These are phyloP conservation scores for Andrena fulva DNA, from an alignment of 2,888 invertebrate species.

Conservation along the genomic window DNA sequence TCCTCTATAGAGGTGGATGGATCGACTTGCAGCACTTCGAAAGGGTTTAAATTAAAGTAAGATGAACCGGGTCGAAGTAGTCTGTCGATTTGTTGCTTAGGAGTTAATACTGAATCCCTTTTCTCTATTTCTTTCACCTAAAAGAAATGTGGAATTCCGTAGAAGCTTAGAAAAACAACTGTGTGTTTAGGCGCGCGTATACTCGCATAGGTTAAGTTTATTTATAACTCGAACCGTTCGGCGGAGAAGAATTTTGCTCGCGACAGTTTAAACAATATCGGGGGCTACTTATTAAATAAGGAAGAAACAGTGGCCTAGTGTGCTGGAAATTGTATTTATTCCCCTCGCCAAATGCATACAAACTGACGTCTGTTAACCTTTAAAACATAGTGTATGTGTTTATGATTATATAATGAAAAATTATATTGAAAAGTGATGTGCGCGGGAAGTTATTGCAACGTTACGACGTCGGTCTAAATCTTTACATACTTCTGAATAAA, in stretches of 20 bases:
- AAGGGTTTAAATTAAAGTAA: conserved; percentile 99
- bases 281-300: conserved; percentile 3
- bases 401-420: conserved; percentile 51
- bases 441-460: conserved; percentile 10
- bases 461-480: conserved; percentile 7
- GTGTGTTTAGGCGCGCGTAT: conserved; percentile 39
- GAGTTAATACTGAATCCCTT: conserved; percentile 97
- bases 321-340: conserved; percentile 25
- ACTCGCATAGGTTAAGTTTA: conserved; percentile 68
- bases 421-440: conserved; percentile 22
- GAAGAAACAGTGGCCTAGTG: neutral
- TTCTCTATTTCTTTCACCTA: conserved; percentile 99
- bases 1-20: conserved; percentile 95
- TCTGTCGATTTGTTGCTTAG: conserved; percentile 98
- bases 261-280: conserved; percentile 1
- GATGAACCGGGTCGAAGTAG: conserved; percentile 98
- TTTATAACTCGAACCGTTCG: conserved; percentile 23
- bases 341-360: conserved; percentile 45
- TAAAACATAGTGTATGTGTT: conserved; percentile 32
- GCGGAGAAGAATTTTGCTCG: conserved; percentile 12
- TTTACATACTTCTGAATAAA: conserved; percentile 91
- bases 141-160: conserved; percentile 68
- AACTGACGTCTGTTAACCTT: conserved; percentile 62
- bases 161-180: conserved; percentile 8
- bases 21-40: conserved; percentile 96